A percentile compares a stretch with the other conserved stretches of the same genome.
These are phyloP conservation scores for Porites australiensis DNA, from an alignment of 64 coral and sea anemone genomes.

Conservation along the genomic window DNA sequence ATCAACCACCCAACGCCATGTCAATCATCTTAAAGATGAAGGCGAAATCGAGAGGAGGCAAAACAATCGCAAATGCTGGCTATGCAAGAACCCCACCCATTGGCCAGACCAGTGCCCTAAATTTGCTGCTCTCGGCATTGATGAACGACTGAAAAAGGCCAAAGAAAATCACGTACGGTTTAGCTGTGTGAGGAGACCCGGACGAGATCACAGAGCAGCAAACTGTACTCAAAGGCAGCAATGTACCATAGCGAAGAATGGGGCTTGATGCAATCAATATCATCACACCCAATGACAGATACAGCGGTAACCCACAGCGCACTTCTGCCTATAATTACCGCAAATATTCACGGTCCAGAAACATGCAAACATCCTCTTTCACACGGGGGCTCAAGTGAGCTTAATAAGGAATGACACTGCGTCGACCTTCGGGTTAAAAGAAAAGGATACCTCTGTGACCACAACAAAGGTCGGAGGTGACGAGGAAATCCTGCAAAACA, in stretches of 20 bases:
- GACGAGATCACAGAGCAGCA: constrained; percentile 19
- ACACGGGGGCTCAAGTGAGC: constrained; percentile 44
- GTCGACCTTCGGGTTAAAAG: neutral
- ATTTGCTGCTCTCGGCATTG: constrained; percentile 33
- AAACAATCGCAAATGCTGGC: constrained; percentile 30
- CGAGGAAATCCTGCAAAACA: constrained; percentile 29
- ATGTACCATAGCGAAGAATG: constrained; percentile 49
- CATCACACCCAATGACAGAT: constrained; percentile 33
- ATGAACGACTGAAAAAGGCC: constrained; percentile 29
- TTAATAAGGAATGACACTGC: constrained; percentile 4
- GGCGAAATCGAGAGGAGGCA: neutral
- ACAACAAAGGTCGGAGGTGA: constrained; percentile 58
- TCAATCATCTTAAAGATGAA: constrained; percentile 39
- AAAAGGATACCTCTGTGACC: constrained; percentile 3
- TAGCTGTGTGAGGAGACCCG: constrained; percentile 67
- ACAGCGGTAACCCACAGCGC: constrained; percentile 7
- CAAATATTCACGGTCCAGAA: neutral
- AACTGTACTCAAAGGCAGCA: constrained; percentile 41
- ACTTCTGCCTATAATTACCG: constrained; percentile 17
- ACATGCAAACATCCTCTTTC: too few species aligned
- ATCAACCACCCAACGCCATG: neutral
- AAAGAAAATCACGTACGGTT: constrained; percentile 75
- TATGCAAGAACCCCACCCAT: constrained; percentile 41
- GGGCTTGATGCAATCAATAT: constrained; percentile 23
- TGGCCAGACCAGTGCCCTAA: constrained; percentile 55